Base-by-base conservation (phyloP, 2,888 invertebrate species). In the Acronicta aceris region DNA sequence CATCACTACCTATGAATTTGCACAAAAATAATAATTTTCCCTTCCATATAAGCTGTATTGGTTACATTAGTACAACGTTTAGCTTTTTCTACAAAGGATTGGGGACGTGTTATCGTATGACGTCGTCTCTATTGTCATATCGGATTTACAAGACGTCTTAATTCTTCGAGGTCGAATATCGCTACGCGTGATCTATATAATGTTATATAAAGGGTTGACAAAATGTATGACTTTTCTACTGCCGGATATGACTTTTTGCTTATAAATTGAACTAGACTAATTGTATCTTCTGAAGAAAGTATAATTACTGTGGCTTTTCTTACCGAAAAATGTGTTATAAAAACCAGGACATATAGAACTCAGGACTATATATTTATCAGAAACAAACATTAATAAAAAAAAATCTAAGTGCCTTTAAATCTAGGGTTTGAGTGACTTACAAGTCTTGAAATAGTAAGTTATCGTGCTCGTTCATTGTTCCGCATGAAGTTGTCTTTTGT, bases 71-170 rank as follows among this genome's bases (percentile, higher is more conserved):
- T 48, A 48, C 48, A 51, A 10, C 43, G 56, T 49, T 45, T 43
- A 15, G 15, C 25, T 52, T 43, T 40, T 41, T 33, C 27, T 8
- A 59, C 47, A 68, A 69, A 64, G 70, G 51, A 30, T 67, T 43
- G 40, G 16, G 9, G 17, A 50, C n/a, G 13, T 33, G 13, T 27
- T 33, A 57, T 67, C 48, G 40, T 25, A n/a, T 70, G 64, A 70
- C 59, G 41, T 59, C 51, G 58, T 58, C 42, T 36, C 10, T 46
- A 63, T 51, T 54, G 46, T 59, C 33, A 46, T 46, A 47, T 51
- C n/a, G 13, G 41, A 59, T 55, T 64, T 41, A 54, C 30, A 54
- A 64, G 45, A 65, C 70, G 38, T 45, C 65, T 45, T 52, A 55
- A 69, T 69, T 51, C 54, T 47, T 58, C n/a, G 16, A 50, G 46